Conservation (phyloP, 1,140 invertebrate genomes). For the Oedothorax gibbosus region DNA sequence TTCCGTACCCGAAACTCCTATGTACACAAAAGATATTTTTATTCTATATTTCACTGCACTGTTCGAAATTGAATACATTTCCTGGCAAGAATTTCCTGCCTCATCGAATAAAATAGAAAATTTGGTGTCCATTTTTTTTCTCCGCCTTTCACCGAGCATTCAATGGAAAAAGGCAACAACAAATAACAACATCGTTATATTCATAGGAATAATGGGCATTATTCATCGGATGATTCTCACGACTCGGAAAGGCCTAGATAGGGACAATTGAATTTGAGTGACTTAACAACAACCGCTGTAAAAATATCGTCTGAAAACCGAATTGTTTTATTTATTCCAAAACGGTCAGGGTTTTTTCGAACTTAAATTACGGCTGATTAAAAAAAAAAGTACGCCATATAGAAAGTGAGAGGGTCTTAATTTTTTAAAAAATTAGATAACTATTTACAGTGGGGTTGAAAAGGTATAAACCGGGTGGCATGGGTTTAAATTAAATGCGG, state of each 20-base stretch:
- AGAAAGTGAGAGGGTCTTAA: too few species aligned
- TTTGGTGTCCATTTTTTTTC: constrained; percentile 10
- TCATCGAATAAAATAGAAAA: constrained; percentile 8
- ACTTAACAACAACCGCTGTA: too few species aligned
- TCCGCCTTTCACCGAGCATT: background rate
- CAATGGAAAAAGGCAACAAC: constrained; percentile 1
- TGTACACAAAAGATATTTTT: constrained; percentile 20
- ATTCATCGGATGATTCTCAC: constrained; percentile 24
- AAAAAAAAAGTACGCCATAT: too few species aligned
- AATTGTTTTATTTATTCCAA: too few species aligned
- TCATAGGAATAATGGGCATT: background rate
- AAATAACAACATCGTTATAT: constrained; percentile 36
- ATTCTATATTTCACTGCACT: constrained; percentile 13
- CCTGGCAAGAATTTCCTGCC: constrained; percentile 48
- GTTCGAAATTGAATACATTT: constrained; percentile 43
- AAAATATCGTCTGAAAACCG: too few species aligned
- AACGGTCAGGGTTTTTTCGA: too few species aligned
- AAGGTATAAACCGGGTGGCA: too few species aligned
- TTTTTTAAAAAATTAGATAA: too few species aligned
- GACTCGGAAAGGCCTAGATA: background rate
- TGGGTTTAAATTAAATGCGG: too few species aligned
- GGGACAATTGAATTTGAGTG: too few species aligned
- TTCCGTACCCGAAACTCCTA: constrained; percentile 12
- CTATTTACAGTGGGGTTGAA: too few species aligned
- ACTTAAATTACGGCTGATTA: too few species aligned